These are phyloP conservation scores for Ornithorhynchus anatinus DNA, from an alignment of 2,113 vertebrate species.

Conservation along the genomic window DNA sequence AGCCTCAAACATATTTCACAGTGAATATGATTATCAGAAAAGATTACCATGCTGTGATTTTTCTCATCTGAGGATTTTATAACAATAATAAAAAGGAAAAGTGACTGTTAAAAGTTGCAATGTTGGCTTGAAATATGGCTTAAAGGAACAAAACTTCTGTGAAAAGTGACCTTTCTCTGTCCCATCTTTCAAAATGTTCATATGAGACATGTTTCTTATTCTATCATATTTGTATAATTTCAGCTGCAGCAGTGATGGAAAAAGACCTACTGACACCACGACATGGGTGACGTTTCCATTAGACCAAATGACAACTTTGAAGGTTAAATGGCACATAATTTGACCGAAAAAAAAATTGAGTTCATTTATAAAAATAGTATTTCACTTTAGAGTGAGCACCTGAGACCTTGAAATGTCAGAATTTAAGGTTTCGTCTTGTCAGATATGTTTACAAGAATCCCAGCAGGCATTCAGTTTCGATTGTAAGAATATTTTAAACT, in stretches of 20 bases:
- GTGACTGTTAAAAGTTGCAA: neutral
- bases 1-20: too few species aligned
- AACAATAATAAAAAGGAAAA: too few species aligned
- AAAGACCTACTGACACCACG: neutral
- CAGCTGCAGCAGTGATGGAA: neutral
- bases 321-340: conserved; percentile 13
- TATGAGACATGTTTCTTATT: neutral
- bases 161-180: neutral
- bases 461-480: neutral
- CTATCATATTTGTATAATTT: conserved; percentile 10
- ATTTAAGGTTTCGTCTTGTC: neutral
- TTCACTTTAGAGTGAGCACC: neutral
- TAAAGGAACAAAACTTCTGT: neutral
- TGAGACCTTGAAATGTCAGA: neutral
- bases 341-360: neutral
- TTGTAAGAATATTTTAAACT: neutral
- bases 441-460: neutral
- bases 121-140: neutral
- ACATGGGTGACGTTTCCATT: neutral
- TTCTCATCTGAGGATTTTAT: too few species aligned
- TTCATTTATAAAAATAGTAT: neutral
- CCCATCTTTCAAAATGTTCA: neutral
- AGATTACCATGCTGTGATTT: too few species aligned
- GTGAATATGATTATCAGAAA: too few species aligned
- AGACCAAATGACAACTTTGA: conserved; percentile 5